These are phyloP conservation scores for Lasioglossum calceatum DNA, from an alignment of 2,888 invertebrate species.

Conservation along the genomic window DNA sequence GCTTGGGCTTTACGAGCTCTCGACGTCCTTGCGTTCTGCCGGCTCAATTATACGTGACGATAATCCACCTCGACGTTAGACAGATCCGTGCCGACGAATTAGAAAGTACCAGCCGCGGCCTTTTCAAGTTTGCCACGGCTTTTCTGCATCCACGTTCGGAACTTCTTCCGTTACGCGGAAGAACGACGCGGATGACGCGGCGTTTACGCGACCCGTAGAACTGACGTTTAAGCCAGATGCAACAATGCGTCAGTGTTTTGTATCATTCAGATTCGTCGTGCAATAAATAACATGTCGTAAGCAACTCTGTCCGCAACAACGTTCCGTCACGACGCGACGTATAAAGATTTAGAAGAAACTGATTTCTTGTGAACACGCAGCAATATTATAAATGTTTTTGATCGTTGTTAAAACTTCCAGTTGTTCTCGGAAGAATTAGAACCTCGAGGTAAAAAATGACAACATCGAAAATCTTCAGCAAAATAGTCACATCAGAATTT, in stretches of 20 bases:
- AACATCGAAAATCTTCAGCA: background rate
- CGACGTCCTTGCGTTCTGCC: conserved; percentile 41
- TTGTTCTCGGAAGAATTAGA: background rate
- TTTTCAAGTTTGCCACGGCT: conserved; percentile 23
- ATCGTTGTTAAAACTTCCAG: background rate
- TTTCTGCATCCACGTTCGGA: background rate
- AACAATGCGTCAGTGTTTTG: too few relatives aligned
- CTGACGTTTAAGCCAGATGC: background rate
- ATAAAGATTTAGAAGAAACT: background rate
- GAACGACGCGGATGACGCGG: background rate
- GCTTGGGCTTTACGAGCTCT: conserved; percentile 42
- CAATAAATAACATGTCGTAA: background rate
- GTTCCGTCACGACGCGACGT: background rate
- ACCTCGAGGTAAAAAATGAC: background rate
- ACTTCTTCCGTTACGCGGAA: conserved; percentile 29
- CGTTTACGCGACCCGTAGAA: background rate
- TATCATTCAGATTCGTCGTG: background rate
- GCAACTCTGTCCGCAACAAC: background rate
- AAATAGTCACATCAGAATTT: background rate
- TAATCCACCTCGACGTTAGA: conserved; percentile 36
- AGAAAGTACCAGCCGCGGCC: conserved; percentile 41
- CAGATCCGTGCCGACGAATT: conserved; percentile 37
- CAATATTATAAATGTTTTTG: background rate
- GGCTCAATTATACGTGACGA: conserved; percentile 33
- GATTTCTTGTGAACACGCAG: background rate